Base-by-base conservation (phyloP, 2,113 vertebrate genomes). In the Xenopus tropicalis region DNA sequence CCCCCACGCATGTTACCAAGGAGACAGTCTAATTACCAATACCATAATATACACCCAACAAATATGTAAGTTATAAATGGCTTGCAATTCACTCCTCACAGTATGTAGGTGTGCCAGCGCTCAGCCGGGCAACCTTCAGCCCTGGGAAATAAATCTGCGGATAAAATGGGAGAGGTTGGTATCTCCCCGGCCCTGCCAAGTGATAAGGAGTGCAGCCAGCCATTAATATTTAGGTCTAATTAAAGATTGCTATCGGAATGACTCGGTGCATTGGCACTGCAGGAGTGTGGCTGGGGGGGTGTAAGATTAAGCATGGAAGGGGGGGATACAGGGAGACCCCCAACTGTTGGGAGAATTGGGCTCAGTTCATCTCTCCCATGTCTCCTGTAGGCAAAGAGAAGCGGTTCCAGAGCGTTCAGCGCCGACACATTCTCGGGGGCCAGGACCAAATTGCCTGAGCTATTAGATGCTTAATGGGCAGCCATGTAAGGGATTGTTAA, bases 161-260 rank as follows among this genome's bases (percentile, higher is more conserved):
- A 42, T 23, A 46, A 10, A 44, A 70, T 54, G 37, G 1, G 23
- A 51, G 69, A 13, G 46, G 37, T 44, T 44, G 43, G 17, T 46
- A 65, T 42, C 56, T 62, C 44, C 17, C 65, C 13, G 14, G 57
- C 69, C 57, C 64, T 46, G 20, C 58, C 73, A 48, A 23, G 22
- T 57, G 54, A 65, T 66, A 72, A 65, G 62, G 59, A 51, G 64
- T 51, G 63, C 63, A 57, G 54, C 17, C 3, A 74, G 72, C 64
- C 64, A 63, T 69, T 76, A 76, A 69, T 76, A 69, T 69, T 69
- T 69, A 57, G 73, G 66, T 76, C 59, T 69, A 75, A 75, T 76
- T 76, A 76, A 76, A 76, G 73, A 69, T 69, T 24, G 58, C 73
- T 63, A 76, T 69, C 66, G n/a, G 24, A 24, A 25, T 69, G 58